Evolutionary conservation across 2,797 vertebrate species (phyloP), one percentile per base, ranked within the genome.

Genomic region (Nannoperca obscura): DNA sequence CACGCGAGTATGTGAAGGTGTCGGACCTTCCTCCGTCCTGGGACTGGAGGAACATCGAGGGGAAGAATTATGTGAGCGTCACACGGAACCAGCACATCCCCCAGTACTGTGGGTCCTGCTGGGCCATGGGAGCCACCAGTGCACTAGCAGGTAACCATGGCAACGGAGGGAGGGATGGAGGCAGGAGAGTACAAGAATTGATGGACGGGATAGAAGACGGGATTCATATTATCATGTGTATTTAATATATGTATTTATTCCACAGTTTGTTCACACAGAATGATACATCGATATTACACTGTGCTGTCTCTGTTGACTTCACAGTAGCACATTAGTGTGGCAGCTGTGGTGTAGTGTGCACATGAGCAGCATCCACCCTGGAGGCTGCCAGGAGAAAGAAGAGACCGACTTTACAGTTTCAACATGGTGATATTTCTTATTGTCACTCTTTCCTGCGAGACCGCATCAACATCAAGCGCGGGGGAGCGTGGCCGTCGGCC

Each of bases 51-150:
- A 96, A 95, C 30, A 80, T 97, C 10, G 17, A 95, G 0, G 97
- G 97, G 0, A 89, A 93, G 82, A 99, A 98, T 67, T 98, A 95
- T 3, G 96, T 89, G 73, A 98, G 97, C 82, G 66, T 94, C 83
- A 98, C 97, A 0, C 94, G 97, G 32, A 99, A 99, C 94, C 97
- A 99, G 80, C 97, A 98, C 94, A 98, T 98, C 90, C 98, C 97
- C 0, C 97, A 97, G 90, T 98, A 98, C 92, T 99, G 98, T 7
- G 97, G 97, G 1, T 98, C 97, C 78, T 98, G 97, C 93, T 99
- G 97, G 98, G 97, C 98, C 17, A 97, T 97, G 72, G 97, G 96
- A 68, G 95, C 96, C 90, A 98, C 97, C 90, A 98, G 97, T 0
- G 97, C 97, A 0, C 72, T 98, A n/a, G 97, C 97, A 76, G 97